A percentile compares a stretch with the other conserved stretches of the same genome.
phyloP scores from a whole-genome alignment of 2,888 invertebrate genomes.

The Oscheius sp. region DNA sequence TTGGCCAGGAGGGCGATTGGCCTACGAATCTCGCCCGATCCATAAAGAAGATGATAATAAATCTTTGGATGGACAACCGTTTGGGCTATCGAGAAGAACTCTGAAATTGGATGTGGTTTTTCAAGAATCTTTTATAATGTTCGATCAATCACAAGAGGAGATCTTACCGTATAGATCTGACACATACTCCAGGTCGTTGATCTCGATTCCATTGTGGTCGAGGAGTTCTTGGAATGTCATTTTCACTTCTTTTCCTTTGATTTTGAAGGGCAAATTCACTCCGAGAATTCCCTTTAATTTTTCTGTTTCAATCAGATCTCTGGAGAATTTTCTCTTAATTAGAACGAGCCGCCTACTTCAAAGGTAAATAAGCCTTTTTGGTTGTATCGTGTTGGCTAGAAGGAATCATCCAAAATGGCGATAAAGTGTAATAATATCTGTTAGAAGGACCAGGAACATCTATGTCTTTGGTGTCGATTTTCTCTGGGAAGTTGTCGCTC shows the following conservation, averaged over 20 bases:
- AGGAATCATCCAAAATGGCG: too few relatives aligned
- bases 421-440: too few relatives aligned
- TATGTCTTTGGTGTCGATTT: too few relatives aligned
- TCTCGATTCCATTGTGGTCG: constrained; percentile 20
- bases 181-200: background rate
- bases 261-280: background rate
- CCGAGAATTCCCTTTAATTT: background rate
- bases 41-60: background rate
- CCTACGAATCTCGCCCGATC: background rate
- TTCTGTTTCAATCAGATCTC: background rate
- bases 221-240: constrained; percentile 16
- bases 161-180: constrained; percentile 6
- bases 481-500: too few relatives aligned
- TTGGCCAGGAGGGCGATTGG: background rate
- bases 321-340: background rate
- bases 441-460: too few relatives aligned
- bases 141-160: background rate
- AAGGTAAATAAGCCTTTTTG: background rate
- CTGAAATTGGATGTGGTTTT: background rate
- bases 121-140: background rate
- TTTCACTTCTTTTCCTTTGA: background rate
- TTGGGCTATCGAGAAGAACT: constrained; percentile 3
- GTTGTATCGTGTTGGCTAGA: background rate
- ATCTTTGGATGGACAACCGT: constrained; percentile 17
- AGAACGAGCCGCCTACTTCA: background rate